These are phyloP conservation scores for Rutilus rutilus DNA, from an alignment of 2,113 vertebrate species.

Conservation along the genomic window DNA sequence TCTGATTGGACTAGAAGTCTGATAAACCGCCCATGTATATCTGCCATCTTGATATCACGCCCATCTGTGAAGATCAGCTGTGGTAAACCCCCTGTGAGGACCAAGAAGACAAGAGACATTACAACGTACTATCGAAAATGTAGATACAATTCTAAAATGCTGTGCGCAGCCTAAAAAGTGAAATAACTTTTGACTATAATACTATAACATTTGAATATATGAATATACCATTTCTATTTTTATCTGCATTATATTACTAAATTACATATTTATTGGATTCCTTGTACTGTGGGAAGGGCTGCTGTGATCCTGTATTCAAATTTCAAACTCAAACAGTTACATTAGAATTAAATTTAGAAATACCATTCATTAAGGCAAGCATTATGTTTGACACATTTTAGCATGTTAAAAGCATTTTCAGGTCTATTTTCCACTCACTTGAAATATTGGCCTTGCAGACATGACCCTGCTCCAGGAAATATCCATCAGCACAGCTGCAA, in stretches of 20 bases:
- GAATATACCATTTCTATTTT: background rate
- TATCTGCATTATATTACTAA: background rate
- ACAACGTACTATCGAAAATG: background rate
- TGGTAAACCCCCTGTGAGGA: constrained; percentile 67
- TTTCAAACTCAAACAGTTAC: background rate
- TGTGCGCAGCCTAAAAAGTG: too few species aligned
- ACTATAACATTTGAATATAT: too few species aligned
- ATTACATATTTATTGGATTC: background rate
- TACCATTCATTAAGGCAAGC: background rate
- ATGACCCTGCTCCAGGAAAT: constrained; percentile 72
- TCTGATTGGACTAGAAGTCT: constrained; percentile 69
- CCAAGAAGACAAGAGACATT: background rate
- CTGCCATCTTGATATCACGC: constrained; percentile 73
- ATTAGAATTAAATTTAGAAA: background rate
- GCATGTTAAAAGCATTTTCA: background rate
- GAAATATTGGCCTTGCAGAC: constrained; percentile 74
- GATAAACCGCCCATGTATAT: constrained; percentile 71
- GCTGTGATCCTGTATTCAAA: background rate
- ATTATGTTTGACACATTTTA: background rate
- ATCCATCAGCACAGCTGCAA: constrained; percentile 74
- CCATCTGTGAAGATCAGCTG: constrained; percentile 76
- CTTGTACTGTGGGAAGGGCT: background rate
- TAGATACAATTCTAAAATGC: background rate
- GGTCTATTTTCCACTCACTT: constrained; percentile 57
- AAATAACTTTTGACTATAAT: too few species aligned